Evolutionary conservation across 2,113 vertebrate species (phyloP).

Genomic region (Ramphastos sulfuratus): DNA sequence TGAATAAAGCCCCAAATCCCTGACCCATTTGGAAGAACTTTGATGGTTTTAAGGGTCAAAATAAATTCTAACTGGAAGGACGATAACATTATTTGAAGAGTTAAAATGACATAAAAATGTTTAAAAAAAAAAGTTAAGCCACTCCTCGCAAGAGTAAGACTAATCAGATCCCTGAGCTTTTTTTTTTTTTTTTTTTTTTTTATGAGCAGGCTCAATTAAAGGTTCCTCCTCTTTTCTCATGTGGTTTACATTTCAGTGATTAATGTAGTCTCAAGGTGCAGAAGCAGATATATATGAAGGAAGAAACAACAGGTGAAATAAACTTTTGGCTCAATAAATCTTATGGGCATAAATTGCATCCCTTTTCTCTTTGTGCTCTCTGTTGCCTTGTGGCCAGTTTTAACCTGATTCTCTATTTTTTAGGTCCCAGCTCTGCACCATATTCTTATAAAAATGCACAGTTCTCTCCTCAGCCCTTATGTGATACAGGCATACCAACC

Average conservation of each 20-base stretch:
- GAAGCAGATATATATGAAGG: background rate
- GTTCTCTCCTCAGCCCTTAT: background rate
- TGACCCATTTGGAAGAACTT: background rate
- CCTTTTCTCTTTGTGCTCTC: background rate
- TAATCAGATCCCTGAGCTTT: background rate
- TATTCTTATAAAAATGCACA: background rate
- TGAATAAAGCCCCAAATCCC: slow-evolving; percentile 41
- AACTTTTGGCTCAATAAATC: slow-evolving; percentile 27
- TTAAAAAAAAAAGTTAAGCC: background rate
- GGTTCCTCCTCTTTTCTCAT: background rate
- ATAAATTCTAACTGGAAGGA: background rate
- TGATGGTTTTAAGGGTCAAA: background rate
- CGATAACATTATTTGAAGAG: background rate
- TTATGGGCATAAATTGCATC: background rate
- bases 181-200: background rate
- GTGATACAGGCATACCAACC: background rate
- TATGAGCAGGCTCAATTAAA: background rate
- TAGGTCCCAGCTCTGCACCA: background rate
- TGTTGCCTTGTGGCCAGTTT: background rate
- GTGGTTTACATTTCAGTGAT: slow-evolving; percentile 1
- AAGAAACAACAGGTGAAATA: slow-evolving; percentile 26
- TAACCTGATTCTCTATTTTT: background rate
- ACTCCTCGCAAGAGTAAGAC: background rate
- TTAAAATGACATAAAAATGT: background rate
- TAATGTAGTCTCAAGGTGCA: background rate